phyloP scores from a whole-genome alignment of 2,113 vertebrate species.

The Vicugna pacos region DNA sequence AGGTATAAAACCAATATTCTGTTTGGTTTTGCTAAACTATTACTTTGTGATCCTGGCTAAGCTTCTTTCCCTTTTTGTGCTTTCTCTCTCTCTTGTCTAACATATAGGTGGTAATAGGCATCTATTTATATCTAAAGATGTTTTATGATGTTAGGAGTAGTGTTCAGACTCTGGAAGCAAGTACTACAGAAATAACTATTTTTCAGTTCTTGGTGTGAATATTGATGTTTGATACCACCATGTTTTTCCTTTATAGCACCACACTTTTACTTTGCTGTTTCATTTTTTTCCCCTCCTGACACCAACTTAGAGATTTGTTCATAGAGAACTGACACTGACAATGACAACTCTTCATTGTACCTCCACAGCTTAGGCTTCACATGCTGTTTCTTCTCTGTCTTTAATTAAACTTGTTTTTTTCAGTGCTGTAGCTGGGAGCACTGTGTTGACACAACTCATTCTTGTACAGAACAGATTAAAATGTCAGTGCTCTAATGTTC shows the following conservation, averaged over 20 bases:
- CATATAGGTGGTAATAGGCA: not conserved
- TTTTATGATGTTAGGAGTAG: slow-evolving; percentile 47
- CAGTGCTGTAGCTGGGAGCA: slow-evolving; percentile 88
- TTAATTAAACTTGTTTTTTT: slow-evolving; percentile 88
- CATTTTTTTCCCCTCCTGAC: not conserved
- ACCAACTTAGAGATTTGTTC: slow-evolving; percentile 57
- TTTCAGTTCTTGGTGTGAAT: slow-evolving; percentile 45
- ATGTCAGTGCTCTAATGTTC: slow-evolving; percentile 89
- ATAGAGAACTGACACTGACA: slow-evolving; percentile 64
- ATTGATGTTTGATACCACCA: not conserved
- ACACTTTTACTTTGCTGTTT: slow-evolving; percentile 33
- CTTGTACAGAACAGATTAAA: slow-evolving; percentile 89
- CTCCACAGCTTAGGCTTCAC: slow-evolving; percentile 76
- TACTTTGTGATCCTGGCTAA: not conserved
- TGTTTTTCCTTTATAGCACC: slow-evolving; percentile 27
- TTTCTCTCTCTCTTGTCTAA: not conserved
- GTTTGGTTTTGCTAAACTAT: slow-evolving; percentile 1
- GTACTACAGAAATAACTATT: slow-evolving; percentile 53
- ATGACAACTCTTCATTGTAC: slow-evolving; percentile 64
- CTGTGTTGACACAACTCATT: slow-evolving; percentile 88
- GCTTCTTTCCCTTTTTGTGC: slow-evolving; percentile 15
- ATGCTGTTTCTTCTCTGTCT: slow-evolving; percentile 85
- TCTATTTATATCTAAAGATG: slow-evolving; percentile 56
- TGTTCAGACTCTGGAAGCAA: slow-evolving; percentile 34
- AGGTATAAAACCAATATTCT: not conserved